These are phyloP conservation scores for Sylvicapra grimmia DNA, from an alignment of 2,113 vertebrate genomes.

Conservation along the genomic window DNA sequence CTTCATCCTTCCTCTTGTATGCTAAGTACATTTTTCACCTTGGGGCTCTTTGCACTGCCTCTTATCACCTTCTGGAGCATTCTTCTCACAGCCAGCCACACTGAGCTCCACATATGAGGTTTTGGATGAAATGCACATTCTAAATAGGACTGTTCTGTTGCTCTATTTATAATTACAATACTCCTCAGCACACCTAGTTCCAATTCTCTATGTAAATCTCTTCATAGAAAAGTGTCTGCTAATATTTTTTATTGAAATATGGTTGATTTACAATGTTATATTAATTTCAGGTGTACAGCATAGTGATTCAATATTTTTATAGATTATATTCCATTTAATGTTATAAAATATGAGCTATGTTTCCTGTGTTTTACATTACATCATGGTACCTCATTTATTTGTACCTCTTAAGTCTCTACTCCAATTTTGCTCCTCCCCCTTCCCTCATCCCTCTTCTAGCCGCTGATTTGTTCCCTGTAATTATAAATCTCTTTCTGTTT, in stretches of 20 bases:
- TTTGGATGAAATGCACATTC: not conserved
- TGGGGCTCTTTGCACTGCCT: fast-evolving
- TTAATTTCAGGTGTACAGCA: not conserved
- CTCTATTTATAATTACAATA: not conserved
- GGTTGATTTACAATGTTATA: not conserved
- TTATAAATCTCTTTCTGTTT: not conserved
- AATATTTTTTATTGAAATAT: not conserved
- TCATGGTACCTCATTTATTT: not conserved
- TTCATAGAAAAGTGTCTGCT: not conserved
- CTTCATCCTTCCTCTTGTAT: fast-evolving
- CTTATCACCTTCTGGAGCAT: too few relatives aligned
- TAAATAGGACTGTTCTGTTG: not conserved
- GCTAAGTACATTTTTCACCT: not conserved
- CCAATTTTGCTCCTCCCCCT: not conserved
- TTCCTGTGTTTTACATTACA: not conserved
- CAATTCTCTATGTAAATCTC: not conserved
- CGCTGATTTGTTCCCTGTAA: not conserved
- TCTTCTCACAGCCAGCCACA: not conserved
- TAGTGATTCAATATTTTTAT: not conserved
- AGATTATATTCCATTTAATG: not conserved
- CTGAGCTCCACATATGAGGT: fast-evolving
- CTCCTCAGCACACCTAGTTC: too few relatives aligned
- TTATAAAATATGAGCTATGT: not conserved
- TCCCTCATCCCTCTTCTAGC: not conserved
- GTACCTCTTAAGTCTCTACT: not conserved